These are phyloP conservation scores for Cordilura impudica DNA, from an alignment of 2,888 invertebrate genomes.

Conservation along the genomic window DNA sequence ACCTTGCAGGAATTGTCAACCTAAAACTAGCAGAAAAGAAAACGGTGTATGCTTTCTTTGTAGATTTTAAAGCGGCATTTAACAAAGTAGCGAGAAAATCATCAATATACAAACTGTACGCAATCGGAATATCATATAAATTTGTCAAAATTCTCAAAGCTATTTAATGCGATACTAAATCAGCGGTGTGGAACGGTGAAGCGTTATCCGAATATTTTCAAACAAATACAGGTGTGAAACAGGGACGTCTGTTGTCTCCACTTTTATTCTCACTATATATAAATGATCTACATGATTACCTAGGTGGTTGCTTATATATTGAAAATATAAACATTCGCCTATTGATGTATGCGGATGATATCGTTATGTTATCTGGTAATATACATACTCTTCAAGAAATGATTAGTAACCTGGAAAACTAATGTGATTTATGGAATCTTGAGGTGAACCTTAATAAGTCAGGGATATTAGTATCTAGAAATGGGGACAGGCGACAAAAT, in stretches of 20 bases:
- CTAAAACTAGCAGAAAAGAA: not conserved
- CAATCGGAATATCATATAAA: conserved; percentile 15
- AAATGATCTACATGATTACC: not conserved
- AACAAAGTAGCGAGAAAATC: too few relatives aligned
- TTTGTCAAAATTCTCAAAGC: not conserved
- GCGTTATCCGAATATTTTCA: not conserved
- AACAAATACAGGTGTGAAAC: not conserved
- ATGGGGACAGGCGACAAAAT: not conserved
- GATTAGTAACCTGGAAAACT: not conserved
- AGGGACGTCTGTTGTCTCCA: not conserved
- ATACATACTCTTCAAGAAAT: not conserved
- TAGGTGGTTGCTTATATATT: not conserved
- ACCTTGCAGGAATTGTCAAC: not conserved
- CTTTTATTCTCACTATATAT: not conserved
- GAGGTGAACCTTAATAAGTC: too few relatives aligned
- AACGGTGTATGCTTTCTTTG: not conserved
- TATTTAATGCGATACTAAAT: conserved; percentile 11
- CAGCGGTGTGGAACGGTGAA: not conserved
- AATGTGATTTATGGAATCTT: too few relatives aligned
- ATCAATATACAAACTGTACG: conserved; percentile 5
- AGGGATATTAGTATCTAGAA: not conserved
- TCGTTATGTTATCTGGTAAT: not conserved
- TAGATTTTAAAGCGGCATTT: too few relatives aligned
- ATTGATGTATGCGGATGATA: conserved; percentile 12
- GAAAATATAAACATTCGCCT: not conserved